These are phyloP conservation scores for Meloidogyne hapla DNA, from an alignment of 1,140 invertebrate species.

Conservation along the genomic window DNA sequence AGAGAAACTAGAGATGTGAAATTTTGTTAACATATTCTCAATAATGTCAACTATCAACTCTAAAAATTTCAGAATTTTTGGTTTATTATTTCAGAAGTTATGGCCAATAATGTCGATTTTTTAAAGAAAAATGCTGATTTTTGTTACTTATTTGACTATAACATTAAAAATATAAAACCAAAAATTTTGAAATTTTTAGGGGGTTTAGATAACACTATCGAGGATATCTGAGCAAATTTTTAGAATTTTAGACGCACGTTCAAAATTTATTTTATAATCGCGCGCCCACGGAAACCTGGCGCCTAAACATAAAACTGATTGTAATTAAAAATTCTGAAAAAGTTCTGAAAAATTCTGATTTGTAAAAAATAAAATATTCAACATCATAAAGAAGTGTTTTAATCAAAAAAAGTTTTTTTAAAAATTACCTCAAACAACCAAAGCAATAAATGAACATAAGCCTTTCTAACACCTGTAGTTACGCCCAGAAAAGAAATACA, in stretches of 20 bases:
- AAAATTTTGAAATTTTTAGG: too few relatives aligned
- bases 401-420: not conserved
- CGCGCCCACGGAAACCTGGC: too few relatives aligned
- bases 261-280: too few relatives aligned
- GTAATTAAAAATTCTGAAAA: too few relatives aligned
- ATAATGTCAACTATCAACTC: not conserved
- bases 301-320: too few relatives aligned
- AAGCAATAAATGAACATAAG: conserved; percentile 27
- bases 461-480: conserved; percentile 27
- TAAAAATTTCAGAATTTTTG: conserved; percentile 1
- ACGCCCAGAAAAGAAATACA: conserved; percentile 25
- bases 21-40: not conserved
- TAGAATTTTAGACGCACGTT: too few relatives aligned
- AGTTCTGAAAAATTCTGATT: too few relatives aligned
- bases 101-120: not conserved
- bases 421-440: conserved; percentile 35
- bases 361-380: not conserved
- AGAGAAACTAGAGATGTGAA: not conserved
- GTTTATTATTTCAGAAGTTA: not conserved
- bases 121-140: too few relatives aligned
- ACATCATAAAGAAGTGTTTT: not conserved
- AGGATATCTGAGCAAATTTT: too few relatives aligned
- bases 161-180: too few relatives aligned
- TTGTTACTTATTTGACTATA: too few relatives aligned
- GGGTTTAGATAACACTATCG: too few relatives aligned